Evolutionary conservation across 2,797 vertebrate genomes (phyloP), one percentile per base, ranked within the genome.

Genomic region (Epinephelus awoara): DNA sequence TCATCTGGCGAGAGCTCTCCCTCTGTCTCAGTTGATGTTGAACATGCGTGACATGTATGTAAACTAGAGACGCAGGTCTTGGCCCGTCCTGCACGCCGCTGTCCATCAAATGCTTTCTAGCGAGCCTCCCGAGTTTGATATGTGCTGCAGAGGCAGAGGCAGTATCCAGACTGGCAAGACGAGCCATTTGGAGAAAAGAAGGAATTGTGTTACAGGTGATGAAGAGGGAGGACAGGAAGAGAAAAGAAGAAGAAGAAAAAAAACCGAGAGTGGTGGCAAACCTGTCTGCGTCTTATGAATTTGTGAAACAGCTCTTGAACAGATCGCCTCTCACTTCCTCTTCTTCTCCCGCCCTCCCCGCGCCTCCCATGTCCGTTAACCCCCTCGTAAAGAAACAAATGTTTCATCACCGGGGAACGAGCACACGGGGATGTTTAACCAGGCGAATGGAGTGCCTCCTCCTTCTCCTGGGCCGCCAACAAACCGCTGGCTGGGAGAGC

Each of bases 361-460:
- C 56, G 2, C 57, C 76, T 71, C 72, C 67, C 34, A 3, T 73
- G 80, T 89, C 84, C 77, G 59, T 77, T 87, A 83, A 89, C 90
- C 89, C 83, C 56, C 65, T 85, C 82, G 50, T 73, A 70, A 78
- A 82, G 81, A 85, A 80, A 89, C 88, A 85, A 90, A 89, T 92
- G 85, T 92, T 93, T 88, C 87, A 85, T 89, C 91, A 77, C 86
- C 76, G 56, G 76, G 85, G 86, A 90, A 83, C 78, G 85, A 89
- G 84, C 87, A 80, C 88, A 77, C 80, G 65, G 87, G 86, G 89
- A 93, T 92, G 92, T 92, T 91, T 81, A 91, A 93, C 91, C 87
- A 92, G 86, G 76, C 88, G 83, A 79, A 89, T 93, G 89, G 87
- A 93, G 91, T 77, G 87, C 82, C 89, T 92, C 85, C 86, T 93